phyloP scores from a whole-genome alignment of 2,797 vertebrate species.

The Bucorvus abyssinicus region DNA sequence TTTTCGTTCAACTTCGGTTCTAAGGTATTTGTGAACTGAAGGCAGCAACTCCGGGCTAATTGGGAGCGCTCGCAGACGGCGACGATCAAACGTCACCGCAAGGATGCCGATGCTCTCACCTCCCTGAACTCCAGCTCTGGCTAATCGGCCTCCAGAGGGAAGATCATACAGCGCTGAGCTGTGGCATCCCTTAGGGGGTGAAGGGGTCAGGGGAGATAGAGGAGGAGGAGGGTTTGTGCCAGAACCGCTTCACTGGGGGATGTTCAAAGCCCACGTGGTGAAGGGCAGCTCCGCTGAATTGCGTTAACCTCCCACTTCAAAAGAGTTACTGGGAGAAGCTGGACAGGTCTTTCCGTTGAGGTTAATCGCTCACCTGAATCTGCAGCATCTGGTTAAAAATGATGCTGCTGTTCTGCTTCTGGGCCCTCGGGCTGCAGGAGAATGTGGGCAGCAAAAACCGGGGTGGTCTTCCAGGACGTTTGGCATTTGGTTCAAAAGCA shows the following conservation, averaged over 20 bases:
- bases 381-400: background rate
- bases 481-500: background rate
- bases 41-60: slow-evolving; percentile 1
- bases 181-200: background rate
- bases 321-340: background rate
- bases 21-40: background rate
- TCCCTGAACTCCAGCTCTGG: background rate
- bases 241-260: background rate
- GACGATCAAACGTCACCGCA: fast-evolving
- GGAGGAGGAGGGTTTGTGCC: slow-evolving; percentile 31
- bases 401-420: background rate
- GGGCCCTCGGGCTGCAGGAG: background rate
- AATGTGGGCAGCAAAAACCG: fast-evolving
- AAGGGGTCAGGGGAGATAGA: slow-evolving; percentile 20
- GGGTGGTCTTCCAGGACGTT: background rate
- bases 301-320: background rate
- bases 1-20: background rate
- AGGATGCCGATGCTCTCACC: background rate
- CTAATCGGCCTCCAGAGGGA: slow-evolving; percentile 16
- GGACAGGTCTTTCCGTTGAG: background rate
- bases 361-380: background rate
- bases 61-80: background rate
- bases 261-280: background rate
- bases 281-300: background rate
- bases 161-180: background rate